phyloP scores from a whole-genome alignment of 2,797 vertebrate genomes.

The Pantherophis alleghaniensis region DNA sequence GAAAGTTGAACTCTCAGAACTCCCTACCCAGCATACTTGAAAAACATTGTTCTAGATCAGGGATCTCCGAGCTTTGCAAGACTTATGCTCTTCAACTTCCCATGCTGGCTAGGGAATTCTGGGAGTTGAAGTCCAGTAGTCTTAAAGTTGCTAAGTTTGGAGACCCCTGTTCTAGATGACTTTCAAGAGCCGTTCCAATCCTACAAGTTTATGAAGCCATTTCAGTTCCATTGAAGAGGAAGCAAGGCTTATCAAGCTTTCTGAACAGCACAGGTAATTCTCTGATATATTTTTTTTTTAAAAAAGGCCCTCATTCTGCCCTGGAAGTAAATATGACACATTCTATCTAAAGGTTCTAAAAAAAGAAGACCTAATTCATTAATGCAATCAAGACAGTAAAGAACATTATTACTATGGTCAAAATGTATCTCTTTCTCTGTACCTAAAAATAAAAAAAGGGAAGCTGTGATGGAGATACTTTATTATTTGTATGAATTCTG shows the following conservation, averaged over 20 bases:
- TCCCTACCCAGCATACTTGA: background rate
- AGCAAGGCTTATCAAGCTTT: background rate
- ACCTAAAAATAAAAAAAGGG: constrained; percentile 1
- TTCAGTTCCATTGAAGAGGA: background rate
- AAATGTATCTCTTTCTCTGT: background rate
- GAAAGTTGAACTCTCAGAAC: background rate
- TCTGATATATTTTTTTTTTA: background rate
- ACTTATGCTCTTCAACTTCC: background rate
- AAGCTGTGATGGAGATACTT: background rate
- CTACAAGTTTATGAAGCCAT: background rate
- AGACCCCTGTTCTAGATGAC: background rate
- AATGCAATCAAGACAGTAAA: background rate
- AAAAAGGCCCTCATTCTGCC: background rate
- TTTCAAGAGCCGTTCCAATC: background rate
- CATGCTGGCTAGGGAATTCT: too few relatives aligned
- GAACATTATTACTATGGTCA: background rate
- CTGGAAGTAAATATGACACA: background rate
- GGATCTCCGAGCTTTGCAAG: background rate
- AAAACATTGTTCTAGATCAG: background rate
- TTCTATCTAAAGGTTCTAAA: background rate
- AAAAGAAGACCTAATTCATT: background rate
- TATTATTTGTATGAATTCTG: constrained; percentile 20
- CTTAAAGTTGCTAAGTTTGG: background rate
- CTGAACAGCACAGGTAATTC: background rate
- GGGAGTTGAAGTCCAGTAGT: too few relatives aligned